These are phyloP conservation scores for Rallus crepitans DNA, from an alignment of 2,797 vertebrate genomes.

Conservation along the genomic window DNA sequence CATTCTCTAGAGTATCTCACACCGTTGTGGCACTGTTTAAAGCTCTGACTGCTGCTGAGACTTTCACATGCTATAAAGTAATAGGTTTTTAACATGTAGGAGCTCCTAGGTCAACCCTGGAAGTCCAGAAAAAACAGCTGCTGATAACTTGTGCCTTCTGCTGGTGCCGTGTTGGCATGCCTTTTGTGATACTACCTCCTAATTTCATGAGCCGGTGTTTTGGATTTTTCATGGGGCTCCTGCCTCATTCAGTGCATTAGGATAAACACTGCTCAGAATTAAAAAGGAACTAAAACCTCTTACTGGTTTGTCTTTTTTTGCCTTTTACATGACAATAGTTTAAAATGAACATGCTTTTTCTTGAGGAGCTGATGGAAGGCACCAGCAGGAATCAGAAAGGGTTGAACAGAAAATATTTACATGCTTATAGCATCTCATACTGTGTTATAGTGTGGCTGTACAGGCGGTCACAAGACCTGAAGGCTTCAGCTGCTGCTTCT, in stretches of 20 bases:
- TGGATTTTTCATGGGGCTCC: neutral
- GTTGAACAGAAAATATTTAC: neutral
- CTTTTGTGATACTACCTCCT: neutral
- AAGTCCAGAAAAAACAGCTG: neutral
- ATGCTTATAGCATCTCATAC: neutral
- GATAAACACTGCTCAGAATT: neutral
- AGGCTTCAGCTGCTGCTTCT: neutral
- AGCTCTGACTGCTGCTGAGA: neutral
- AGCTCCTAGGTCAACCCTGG: neutral
- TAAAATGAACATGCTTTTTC: neutral
- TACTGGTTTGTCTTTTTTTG: neutral
- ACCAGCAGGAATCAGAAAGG: fast-evolving
- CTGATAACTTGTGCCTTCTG: neutral
- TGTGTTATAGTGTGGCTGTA: neutral
- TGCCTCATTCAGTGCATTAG: neutral
- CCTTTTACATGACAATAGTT: neutral
- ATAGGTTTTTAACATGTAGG: neutral
- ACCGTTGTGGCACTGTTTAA: neutral
- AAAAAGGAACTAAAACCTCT: neutral
- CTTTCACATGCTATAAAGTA: neutral
- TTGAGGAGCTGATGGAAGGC: neutral
- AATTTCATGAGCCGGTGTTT: neutral
- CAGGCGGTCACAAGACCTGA: neutral
- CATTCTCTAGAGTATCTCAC: neutral
- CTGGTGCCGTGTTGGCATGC: neutral